Evolutionary conservation across 2,888 invertebrate species (phyloP), one percentile per base, ranked within the genome.

Genomic region (Lutraria lutraria): DNA sequence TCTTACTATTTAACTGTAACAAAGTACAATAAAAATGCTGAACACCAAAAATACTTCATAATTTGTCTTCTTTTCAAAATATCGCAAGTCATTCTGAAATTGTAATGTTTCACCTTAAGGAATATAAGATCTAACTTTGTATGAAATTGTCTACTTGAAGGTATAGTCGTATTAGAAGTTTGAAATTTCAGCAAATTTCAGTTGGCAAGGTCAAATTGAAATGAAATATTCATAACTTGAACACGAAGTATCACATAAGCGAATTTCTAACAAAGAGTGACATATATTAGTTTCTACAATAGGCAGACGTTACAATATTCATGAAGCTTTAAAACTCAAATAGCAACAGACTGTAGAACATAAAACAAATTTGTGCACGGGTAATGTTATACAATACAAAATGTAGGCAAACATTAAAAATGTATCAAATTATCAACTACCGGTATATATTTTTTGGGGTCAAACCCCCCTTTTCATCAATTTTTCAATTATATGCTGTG

Each of bases 61-160:
- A 68, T 68, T 76, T 34, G 29, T 76, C 34, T 76, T 31, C 76
- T 76, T 8, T 31, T 76, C 34, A 76, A 34, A 76, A 76, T 19
- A 56, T 31, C 76, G 76, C 76, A 76, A 76, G 76, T 76, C 76
- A 76, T 76, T 76, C 76, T 76, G 25, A 34, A 6, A 76, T 16
- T 34, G 31, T 76, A 76, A 76, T 34, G 31, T 15, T 76, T 19
- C 31, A 76, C 19, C 34, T 16, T 0, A 31, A 76, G 29, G 16
- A 76, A 76, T 3, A 76, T 19, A 15, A 31, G 72, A 72, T 13
- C 25, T 25, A 68, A 68, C 12, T 25, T n/a, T 68, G 63, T n/a
- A 68, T 68, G 63, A 56, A 56, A 56, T 15, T 56, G 56, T 56
- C 56, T 15, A 56, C 56, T 8, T 56, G 56, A 56, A 56, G 56